Evolutionary conservation across 2,113 vertebrate species (phyloP), one percentile per base, ranked within the genome.

Genomic region (Orcinus orca): DNA sequence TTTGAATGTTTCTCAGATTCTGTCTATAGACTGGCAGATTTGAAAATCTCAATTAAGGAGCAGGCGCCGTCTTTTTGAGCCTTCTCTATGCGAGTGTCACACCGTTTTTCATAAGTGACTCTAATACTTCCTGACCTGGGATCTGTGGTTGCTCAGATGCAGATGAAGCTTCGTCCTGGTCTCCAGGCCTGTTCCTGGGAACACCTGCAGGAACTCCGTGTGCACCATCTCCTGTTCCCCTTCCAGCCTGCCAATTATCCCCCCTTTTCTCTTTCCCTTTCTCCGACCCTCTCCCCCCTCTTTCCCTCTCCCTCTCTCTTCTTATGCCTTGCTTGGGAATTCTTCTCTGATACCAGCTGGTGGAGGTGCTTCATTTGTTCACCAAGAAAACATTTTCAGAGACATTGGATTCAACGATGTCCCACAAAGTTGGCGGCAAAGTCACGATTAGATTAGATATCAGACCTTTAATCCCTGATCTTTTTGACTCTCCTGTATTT

Each of bases 201-300:
- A 15, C 11, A 12, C 9, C 17, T 53, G 25, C 29, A n/a, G 14
- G 29, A 68, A 14, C 8, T 47, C 0, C 20, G 4, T 21, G 15
- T 29, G 18, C 2, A 13, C 4, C 2, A 1, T 29, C 33, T 55
- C 18, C 3, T 23, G 11, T 25, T 18, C 8, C 9, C 5, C 5
- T 44, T 50, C 14, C 62, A n/a, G 5, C 47, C 47, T 79, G 1
- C 58, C n/a, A 60, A 20, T 25, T 53, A 36, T 41, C 31, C 23
- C 53, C 33, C 1, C 2, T 9, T 65, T 21, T 26, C 26, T 36
- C 26, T 55, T 12, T 62, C 0, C n/a, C 13, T 44, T 1, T 5
- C 33, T 58, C 23, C 7, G 71, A 8, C 20, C 3, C 12, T 62
- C 14, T 4, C 18, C 33, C 13, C 3, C 2, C 20, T 47, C 50